A percentile compares a stretch with the other conserved stretches of the same genome.
Evolutionary conservation across 2,888 invertebrate species (phyloP).

Genomic region (Phymatocera aterrima): DNA sequence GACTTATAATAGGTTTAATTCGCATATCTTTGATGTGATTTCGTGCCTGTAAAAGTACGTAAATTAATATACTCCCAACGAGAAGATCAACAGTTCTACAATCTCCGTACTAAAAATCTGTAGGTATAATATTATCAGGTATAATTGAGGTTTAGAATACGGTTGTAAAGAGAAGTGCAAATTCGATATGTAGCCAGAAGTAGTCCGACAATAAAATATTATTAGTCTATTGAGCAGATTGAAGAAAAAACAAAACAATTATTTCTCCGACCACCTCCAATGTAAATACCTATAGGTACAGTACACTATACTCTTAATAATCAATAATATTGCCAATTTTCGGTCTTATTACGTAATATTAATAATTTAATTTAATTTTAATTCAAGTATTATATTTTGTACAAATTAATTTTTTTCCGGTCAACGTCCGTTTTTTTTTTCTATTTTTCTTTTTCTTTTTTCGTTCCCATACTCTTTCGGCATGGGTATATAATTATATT

Average conservation of each 20-base stretch:
- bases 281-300: too few species aligned
- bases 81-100: background rate
- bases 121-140: background rate
- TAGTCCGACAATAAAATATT: background rate
- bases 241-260: background rate
- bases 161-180: conserved; percentile 37
- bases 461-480: background rate
- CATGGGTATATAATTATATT: background rate
- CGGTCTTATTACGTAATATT: background rate
- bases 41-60: conserved; percentile 9
- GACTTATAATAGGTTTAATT: background rate
- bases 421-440: background rate
- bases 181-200: conserved; percentile 40
- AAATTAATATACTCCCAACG: background rate
- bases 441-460: background rate
- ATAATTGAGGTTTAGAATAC: conserved; percentile 36
- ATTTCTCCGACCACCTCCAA: background rate
- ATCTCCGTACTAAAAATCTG: conserved; percentile 5
- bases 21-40: background rate
- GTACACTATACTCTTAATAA: too few species aligned
- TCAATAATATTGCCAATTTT: conserved; percentile 24
- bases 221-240: conserved; percentile 33
- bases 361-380: conserved; percentile 16
- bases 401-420: conserved; percentile 17
- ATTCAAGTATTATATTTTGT: conserved; percentile 21